Conservation (phyloP, 2,888 invertebrate species). For the Coelinius sp. region DNA sequence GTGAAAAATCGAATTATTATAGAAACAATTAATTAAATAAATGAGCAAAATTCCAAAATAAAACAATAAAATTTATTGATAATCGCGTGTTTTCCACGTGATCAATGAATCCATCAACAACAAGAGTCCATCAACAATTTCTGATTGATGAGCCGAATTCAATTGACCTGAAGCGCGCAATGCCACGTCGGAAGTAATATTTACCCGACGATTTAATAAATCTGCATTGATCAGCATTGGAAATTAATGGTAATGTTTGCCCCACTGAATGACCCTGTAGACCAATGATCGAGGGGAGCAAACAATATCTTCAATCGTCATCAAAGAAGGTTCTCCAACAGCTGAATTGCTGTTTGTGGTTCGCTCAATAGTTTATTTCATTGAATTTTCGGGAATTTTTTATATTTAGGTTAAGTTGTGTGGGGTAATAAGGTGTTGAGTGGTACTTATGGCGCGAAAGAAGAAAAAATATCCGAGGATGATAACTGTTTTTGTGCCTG, state of each 20-base stretch:
- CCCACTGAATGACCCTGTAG: constrained; percentile 63
- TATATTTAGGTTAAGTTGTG: neutral
- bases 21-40: too few species aligned
- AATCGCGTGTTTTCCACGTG: too few species aligned
- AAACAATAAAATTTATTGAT: too few species aligned
- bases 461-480: constrained; percentile 65
- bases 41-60: too few species aligned
- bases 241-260: constrained; percentile 66
- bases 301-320: neutral
- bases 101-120: neutral
- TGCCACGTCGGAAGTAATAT: constrained; percentile 43
- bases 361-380: neutral
- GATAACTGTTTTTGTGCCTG: constrained; percentile 65
- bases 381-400: neutral
- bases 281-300: constrained; percentile 28
- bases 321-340: constrained; percentile 27
- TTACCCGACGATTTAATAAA: constrained; percentile 61
- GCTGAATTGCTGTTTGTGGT: constrained; percentile 4
- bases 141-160: constrained; percentile 44
- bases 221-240: constrained; percentile 68
- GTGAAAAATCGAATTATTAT: too few species aligned
- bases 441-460: constrained; percentile 59
- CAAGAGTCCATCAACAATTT: neutral
- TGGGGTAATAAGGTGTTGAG: neutral
- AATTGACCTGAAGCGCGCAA: constrained; percentile 46